Base-by-base conservation (phyloP, 2,113 vertebrate species). In the Zingel zingel region DNA sequence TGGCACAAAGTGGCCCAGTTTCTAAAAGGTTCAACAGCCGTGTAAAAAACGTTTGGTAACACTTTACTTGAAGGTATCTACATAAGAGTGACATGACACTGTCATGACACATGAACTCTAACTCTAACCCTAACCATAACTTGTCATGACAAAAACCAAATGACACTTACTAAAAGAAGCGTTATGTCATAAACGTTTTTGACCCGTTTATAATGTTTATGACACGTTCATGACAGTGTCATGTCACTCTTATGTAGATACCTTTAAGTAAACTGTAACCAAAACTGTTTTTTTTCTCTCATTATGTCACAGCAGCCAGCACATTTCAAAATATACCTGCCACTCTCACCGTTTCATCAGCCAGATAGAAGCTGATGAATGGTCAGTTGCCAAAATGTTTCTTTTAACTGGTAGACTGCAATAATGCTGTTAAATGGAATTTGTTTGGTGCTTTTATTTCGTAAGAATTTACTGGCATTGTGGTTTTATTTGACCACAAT, bases 401-500 rank as follows among this genome's bases (percentile, higher is more conserved):
- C 2, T 27, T 54, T 57, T 4, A 33, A 12, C 36, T 33, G 13
- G 12, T 50, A 6, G 15, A 39, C 30, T 27, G 9, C 33, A 45
- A 15, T 51, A 12, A 54, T 51, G 19, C 57, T 54, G 18, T 4
- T 36, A 6, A 58, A 66, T 48, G 23, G 8, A 11, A 67, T 33
- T 2, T 5, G 10, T 36, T 10, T 36, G 58, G 13, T 58, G 56
- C 14, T 71, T 71, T 47, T 3, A 18, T 48, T 72, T 53, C n/a
- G 15, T 14, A 4, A 14, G 6, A 3, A 15, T 68, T 30, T 43
- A 4, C 21, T 53, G 30, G 9, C 6, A 19, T 1, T 0, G 1
- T n/a, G 21, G 9, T 13, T 61, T n/a, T 9, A 30, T n/a, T 1
- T 18, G 3, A 0, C 21, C 6, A 25, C 25, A 25, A 25, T 25